Base-by-base conservation (phyloP, 2,797 vertebrate genomes). In the Microctenopoma lineatum region DNA sequence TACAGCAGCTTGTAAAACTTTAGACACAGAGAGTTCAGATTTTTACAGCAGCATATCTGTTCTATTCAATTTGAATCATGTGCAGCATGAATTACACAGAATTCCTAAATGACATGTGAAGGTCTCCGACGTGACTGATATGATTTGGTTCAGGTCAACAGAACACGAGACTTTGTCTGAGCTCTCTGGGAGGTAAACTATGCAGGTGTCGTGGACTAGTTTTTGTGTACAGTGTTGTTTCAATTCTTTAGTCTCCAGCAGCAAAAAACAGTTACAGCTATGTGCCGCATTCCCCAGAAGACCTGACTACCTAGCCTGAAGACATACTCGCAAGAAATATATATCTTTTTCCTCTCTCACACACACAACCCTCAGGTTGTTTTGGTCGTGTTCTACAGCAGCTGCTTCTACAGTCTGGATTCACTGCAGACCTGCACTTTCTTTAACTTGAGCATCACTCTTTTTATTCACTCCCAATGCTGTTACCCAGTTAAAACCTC, bases 401-500 rank as follows among this genome's bases (percentile, higher is more conserved):
- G 64, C 71, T 66, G 44, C 39, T 39, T 59, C 48, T 56, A n/a
- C 34, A 52, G 73, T 77, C 55, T 62, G 48, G 68, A 73, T 84
- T 69, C 67, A 67, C 25, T 1, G 3, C 61, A 56, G 65, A 45
- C 50, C 44, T 68, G 66, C 27, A 10, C 59, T 76, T 73, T 55
- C 58, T 70, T 66, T 59, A 53, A 59, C 68, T 63, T n/a, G 39
- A 59, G 64, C 73, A 59, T 80, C 58, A 67, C 61, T 70, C 58
- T 66, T 73, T 34, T 56, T 45, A 60, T 21, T 72, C 64, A 66
- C 77, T 70, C 85, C 75, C 81, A 80, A 87, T 88, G 83, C 63
- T 13, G 18, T 80, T 64, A 50, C 60, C 63, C 58, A 41, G 68
- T 73, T 73, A 75, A 36, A 81, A 70, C 67, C 36, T 48, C 66